Conservation (phyloP, 2,797 vertebrate species). For the Pyrocephalus nanus region DNA sequence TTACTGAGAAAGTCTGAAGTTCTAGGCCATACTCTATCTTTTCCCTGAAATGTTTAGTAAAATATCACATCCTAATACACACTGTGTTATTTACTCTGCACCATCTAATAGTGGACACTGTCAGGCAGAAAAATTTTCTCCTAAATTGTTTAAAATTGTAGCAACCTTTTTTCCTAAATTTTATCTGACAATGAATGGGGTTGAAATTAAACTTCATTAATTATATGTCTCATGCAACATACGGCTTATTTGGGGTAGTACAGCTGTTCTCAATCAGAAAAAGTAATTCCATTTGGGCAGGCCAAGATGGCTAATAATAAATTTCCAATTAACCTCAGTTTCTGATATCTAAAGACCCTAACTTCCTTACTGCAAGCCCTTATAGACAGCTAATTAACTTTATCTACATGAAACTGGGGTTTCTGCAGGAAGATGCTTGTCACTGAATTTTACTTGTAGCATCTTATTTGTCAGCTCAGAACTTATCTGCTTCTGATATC, state of each 20-base stretch:
- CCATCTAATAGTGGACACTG: not conserved
- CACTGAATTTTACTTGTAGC: not conserved
- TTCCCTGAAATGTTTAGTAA: not conserved
- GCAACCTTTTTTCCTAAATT: not conserved
- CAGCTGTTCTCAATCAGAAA: not conserved
- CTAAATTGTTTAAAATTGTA: not conserved
- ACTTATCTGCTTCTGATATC: not conserved
- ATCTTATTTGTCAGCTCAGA: not conserved
- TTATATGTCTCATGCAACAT: not conserved
- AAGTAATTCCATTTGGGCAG: not conserved
- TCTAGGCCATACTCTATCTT: not conserved
- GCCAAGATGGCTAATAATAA: not conserved
- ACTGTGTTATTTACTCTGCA: not conserved
- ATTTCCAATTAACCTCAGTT: not conserved
- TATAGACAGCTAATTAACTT: not conserved
- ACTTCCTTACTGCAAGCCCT: not conserved
- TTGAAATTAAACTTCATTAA: not conserved
- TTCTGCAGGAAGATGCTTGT: not conserved
- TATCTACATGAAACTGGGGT: not conserved
- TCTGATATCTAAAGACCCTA: not conserved
- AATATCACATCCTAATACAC: not conserved
- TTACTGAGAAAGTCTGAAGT: not conserved
- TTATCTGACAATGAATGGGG: not conserved
- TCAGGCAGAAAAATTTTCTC: not conserved
- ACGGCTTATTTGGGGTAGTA: not conserved